Conservation (phyloP, 2,797 vertebrate species). For the Echiichthys vipera region DNA sequence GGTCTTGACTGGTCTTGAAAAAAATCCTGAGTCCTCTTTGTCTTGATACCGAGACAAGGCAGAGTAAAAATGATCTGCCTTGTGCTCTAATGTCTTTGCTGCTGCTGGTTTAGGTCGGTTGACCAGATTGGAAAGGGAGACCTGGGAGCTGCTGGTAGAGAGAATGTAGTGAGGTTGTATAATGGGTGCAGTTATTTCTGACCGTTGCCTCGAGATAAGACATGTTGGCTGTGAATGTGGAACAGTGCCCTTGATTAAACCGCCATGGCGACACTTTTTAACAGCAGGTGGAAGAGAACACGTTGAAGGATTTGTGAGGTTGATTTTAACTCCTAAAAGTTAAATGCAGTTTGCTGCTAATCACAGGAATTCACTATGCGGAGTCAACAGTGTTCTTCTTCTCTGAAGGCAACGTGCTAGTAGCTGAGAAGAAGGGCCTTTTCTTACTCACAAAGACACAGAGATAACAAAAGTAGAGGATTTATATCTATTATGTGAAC, state of each 20-base stretch:
- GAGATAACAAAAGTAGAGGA: too few species aligned
- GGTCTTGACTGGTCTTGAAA: too few species aligned
- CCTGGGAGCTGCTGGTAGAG: background rate
- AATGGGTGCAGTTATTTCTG: constrained; percentile 20
- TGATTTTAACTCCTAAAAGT: background rate
- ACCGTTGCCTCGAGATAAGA: constrained; percentile 9
- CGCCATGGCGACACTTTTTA: background rate
- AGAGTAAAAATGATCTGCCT: too few species aligned
- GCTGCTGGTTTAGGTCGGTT: background rate
- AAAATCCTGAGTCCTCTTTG: too few species aligned
- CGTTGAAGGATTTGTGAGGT: background rate
- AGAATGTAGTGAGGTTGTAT: background rate
- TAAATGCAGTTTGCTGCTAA: background rate
- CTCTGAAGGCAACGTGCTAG: background rate
- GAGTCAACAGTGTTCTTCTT: background rate
- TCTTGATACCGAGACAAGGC: too few species aligned
- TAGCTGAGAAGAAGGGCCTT: background rate
- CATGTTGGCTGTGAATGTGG: constrained; percentile 17
- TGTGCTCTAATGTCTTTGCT: background rate
- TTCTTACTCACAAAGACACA: too few species aligned
- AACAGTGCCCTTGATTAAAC: constrained; percentile 26
- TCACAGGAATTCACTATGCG: background rate
- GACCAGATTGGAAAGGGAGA: background rate
- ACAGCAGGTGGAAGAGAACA: constrained; percentile 2
- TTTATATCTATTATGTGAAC: too few species aligned